phyloP scores from a whole-genome alignment of 2,888 invertebrate genomes.

The Amblyteles armatorius region DNA sequence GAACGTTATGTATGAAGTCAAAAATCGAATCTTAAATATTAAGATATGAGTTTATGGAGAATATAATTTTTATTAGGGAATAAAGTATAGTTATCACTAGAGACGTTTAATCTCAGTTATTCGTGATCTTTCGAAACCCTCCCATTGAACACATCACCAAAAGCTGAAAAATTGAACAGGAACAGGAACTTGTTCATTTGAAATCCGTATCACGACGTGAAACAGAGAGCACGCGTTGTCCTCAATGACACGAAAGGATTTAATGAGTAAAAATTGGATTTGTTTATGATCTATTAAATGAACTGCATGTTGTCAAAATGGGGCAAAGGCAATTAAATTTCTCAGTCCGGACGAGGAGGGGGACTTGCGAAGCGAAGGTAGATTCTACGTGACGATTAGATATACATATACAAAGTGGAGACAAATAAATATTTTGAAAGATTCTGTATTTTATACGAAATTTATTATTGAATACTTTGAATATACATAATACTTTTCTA shows the following conservation, averaged over 20 bases:
- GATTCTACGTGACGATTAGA: neutral
- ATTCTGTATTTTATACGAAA: conserved; percentile 9
- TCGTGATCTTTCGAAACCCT: neutral
- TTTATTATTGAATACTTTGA: neutral
- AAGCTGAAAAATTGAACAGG: neutral
- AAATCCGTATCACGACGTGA: neutral
- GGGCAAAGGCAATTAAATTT: neutral
- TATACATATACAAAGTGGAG: neutral
- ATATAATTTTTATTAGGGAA: conserved; percentile 81
- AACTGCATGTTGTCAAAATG: neutral
- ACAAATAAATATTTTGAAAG: neutral
- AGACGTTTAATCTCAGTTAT: conserved; percentile 22
- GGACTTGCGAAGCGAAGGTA: neutral
- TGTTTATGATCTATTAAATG: neutral
- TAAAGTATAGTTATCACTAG: conserved; percentile 77
- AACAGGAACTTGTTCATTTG: too few relatives aligned
- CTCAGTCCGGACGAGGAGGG: neutral
- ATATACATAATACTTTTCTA: conserved; percentile 20
- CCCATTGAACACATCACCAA: neutral
- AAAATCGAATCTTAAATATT: conserved; percentile 60
- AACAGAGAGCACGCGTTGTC: neutral
- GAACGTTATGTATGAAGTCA: conserved; percentile 54
- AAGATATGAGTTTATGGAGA: conserved; percentile 78
- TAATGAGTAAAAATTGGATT: neutral
- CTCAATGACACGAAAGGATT: neutral